Conservation (phyloP, 2,797 vertebrate species). For the Leucoraja ocellata region DNA sequence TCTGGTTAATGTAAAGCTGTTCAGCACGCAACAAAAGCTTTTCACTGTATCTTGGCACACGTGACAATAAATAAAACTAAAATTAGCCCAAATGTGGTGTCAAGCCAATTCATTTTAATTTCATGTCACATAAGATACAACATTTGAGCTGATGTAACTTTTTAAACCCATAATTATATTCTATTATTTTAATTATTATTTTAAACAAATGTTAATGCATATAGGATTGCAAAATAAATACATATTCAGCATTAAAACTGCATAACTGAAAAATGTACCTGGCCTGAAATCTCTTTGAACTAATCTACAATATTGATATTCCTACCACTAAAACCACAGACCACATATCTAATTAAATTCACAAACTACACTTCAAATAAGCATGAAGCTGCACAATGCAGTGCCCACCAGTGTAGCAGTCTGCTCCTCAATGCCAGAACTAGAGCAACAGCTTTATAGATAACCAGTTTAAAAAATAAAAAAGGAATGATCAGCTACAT, state of each 20-base stretch:
- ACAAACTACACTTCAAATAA: neutral
- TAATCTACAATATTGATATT: neutral
- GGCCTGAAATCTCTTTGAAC: conserved; percentile 1
- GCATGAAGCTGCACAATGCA: neutral
- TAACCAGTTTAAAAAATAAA: neutral
- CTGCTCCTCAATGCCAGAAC: neutral
- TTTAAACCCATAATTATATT: neutral
- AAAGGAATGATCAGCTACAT: neutral
- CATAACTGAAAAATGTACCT: neutral
- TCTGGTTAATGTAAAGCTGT: too few species aligned
- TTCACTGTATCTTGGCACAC: too few species aligned
- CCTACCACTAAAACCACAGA: conserved; percentile 34
- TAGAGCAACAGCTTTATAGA: neutral
- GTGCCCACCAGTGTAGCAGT: neutral
- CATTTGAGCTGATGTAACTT: neutral
- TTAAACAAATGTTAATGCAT: neutral
- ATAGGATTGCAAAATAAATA: neutral
- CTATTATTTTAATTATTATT: neutral
- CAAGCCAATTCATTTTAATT: neutral
- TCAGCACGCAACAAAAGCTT: too few species aligned
- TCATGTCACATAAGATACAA: neutral
- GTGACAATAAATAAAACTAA: too few species aligned
- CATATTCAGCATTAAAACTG: too few species aligned
- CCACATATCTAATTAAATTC: neutral
- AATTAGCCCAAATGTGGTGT: neutral